phyloP scores from a whole-genome alignment of 2,888 invertebrate species.

The Pilophorus perplexus region DNA sequence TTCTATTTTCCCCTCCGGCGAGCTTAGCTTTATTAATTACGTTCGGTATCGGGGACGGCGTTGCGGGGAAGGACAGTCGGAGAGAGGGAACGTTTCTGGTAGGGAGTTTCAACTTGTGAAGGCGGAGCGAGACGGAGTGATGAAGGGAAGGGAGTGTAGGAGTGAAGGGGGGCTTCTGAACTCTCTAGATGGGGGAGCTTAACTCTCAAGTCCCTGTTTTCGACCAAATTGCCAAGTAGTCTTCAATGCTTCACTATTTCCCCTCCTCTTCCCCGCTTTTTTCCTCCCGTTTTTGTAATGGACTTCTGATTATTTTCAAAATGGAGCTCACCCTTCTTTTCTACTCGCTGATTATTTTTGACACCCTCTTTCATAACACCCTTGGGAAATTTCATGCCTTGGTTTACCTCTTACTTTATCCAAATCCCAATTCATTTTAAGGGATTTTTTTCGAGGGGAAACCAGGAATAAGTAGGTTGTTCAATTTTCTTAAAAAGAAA shows the following conservation, averaged over 20 bases:
- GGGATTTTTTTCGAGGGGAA: neutral
- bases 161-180: neutral
- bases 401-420: slow-evolving; percentile 1
- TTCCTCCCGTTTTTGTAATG: too few relatives aligned
- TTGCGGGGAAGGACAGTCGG: slow-evolving; percentile 16
- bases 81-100: neutral
- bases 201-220: slow-evolving; percentile 34
- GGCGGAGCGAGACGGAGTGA: too few relatives aligned
- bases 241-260: slow-evolving; percentile 4
- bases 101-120: slow-evolving; percentile 4
- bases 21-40: slow-evolving; percentile 47
- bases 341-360: slow-evolving; percentile 34
- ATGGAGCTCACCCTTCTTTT: slow-evolving; percentile 17
- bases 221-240: slow-evolving; percentile 40
- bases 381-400: slow-evolving; percentile 30
- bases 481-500: too few relatives aligned
- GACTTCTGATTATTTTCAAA: slow-evolving; percentile 40
- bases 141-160: too few relatives aligned
- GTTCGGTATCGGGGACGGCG: slow-evolving; percentile 31
- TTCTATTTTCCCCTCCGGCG: slow-evolving; percentile 47
- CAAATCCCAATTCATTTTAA: slow-evolving; percentile 13
- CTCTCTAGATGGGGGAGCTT: slow-evolving; percentile 32
- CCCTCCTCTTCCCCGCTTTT: slow-evolving; percentile 16
- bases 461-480: too few relatives aligned
- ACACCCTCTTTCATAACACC: slow-evolving; percentile 31